phyloP scores from a whole-genome alignment of 2,888 invertebrate genomes.

The Tridacna crocea region DNA sequence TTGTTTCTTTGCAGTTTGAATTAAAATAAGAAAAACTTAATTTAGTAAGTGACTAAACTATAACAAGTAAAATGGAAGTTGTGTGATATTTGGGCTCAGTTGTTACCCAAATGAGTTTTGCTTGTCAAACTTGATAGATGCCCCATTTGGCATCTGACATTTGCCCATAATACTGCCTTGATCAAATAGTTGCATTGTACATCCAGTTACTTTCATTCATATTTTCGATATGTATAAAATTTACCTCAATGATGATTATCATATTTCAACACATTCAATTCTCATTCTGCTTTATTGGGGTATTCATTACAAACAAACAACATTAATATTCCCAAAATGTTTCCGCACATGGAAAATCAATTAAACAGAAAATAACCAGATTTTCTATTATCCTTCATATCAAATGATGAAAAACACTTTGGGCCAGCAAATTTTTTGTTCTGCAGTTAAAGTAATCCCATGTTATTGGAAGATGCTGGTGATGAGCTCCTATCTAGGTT shows the following conservation, averaged over 20 bases:
- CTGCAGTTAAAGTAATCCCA: too few species aligned
- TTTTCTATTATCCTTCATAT: too few species aligned
- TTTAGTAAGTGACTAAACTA: too few species aligned
- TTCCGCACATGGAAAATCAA: constrained; percentile 19
- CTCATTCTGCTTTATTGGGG: constrained; percentile 9
- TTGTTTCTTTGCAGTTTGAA: too few species aligned
- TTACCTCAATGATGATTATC: constrained; percentile 12
- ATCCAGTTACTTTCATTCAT: background rate
- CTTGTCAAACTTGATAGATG: constrained; percentile 61
- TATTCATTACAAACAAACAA: constrained; percentile 16
- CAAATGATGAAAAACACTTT: too few species aligned
- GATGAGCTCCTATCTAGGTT: too few species aligned
- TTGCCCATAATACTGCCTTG: constrained; percentile 49
- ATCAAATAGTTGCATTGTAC: background rate
- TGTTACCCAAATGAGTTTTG: constrained; percentile 49
- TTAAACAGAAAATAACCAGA: background rate
- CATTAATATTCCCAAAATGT: constrained; percentile 21
- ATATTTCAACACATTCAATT: constrained; percentile 20
- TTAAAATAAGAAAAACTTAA: too few species aligned
- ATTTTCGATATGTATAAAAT: background rate
- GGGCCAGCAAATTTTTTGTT: too few species aligned
- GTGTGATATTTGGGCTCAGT: background rate
- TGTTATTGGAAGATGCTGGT: too few species aligned
- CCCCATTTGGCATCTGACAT: constrained; percentile 53
- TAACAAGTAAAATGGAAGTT: too few species aligned